Base-by-base conservation (phyloP, 2,888 invertebrate species). In the Synanthedon vespiformis region DNA sequence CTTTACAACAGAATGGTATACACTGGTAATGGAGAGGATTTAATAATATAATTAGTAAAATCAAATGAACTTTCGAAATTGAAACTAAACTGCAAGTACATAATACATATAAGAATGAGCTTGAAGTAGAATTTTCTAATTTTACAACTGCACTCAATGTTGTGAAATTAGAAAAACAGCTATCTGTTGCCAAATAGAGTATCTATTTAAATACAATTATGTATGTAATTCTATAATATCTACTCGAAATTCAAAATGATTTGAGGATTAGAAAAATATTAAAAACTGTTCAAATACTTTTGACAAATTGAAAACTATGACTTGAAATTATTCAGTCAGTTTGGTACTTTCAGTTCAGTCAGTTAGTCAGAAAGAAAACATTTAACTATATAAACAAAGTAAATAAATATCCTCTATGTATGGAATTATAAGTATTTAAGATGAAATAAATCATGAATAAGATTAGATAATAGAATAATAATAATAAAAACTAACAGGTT, bases 201-300 rank as follows among this genome's bases (percentile, higher is more conserved):
- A n/a, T 44, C 6, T 44, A 44, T 44, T 13, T 4, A 44, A 8
- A 12, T 41, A 41, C 11, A 34, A 8, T 2, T 34, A 34, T 8
- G 10, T 34, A 34, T 34, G 10, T 34, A 10, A 1, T 34, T 34
- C 10, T 34, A 34, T 34, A 4, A 34, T 34, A 34, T 13, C 44
- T 44, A 44, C 44, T 44, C n/a, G 13, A 12, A 41, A 44, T 44
- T 52, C 54, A 51, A 52, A 55, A 34, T 51, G 51, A 55, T 53
- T 53, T 11, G 13, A 44, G 49, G 11, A 51, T 44, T 50, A 54
- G 51, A 14, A 53, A 52, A 49, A 53, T 22, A 56, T 54, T 53
- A 54, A 53, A 52, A 56, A 55, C 53, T 53, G 53, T 56, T 11
- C 53, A 55, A 55, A 54, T 22, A 56, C 27, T 54, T 54, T 49